Evolutionary conservation across 1,140 invertebrate genomes (phyloP).

Genomic region (Muscidifurax raptorellus): DNA sequence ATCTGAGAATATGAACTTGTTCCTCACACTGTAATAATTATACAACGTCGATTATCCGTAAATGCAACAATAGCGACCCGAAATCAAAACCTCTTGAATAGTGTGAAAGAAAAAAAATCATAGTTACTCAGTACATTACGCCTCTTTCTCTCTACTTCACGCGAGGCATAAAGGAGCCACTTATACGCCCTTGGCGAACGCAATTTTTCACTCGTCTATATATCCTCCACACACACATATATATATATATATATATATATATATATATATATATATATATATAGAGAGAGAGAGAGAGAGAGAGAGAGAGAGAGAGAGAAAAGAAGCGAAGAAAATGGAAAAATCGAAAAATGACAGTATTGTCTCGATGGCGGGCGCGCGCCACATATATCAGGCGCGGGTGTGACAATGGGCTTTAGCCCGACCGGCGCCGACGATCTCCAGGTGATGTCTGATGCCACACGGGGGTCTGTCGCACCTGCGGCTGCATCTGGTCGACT

Average conservation of each 20-base stretch:
- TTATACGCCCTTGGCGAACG: background rate
- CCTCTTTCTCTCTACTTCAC: background rate
- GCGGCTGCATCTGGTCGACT: conserved; percentile 1
- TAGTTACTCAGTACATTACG: background rate
- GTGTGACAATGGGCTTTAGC: background rate
- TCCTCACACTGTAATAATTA: background rate
- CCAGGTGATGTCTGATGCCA: conserved; percentile 1
- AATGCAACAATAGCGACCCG: background rate
- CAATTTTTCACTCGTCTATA: conserved; percentile 7
- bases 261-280: too few species aligned
- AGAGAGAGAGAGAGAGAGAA: too few species aligned
- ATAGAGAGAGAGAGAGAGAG: too few species aligned
- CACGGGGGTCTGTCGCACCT: background rate
- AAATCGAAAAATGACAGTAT: background rate
- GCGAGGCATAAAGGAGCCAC: background rate
- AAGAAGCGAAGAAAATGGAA: background rate
- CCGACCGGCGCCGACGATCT: background rate
- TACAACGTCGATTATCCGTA: background rate
- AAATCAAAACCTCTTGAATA: background rate
- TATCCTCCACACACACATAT: too few species aligned
- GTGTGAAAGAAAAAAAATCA: too few species aligned
- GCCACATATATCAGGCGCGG: conserved; percentile 3
- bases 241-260: too few species aligned
- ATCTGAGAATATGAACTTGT: too few species aligned
- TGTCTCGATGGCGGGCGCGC: background rate